Percentiles rank a stretch among this genome's conserved stretches.
These are phyloP conservation scores for Bufo bufo DNA, from an alignment of 2,113 vertebrate genomes.

Conservation along the genomic window DNA sequence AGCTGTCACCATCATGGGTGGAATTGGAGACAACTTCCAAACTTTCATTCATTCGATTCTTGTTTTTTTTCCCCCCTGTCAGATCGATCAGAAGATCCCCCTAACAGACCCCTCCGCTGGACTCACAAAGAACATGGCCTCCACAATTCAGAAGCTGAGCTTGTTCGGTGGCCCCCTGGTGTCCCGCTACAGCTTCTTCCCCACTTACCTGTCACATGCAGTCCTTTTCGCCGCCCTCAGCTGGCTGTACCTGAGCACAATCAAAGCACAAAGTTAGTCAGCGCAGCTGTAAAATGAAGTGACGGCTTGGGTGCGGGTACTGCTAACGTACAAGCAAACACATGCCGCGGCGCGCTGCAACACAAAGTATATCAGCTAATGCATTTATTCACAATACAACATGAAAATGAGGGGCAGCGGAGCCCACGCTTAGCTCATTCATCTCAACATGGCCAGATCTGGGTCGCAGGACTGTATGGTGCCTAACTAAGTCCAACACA, in stretches of 20 bases:
- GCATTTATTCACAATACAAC: too few species aligned
- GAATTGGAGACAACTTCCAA: too few species aligned
- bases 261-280: slow-evolving; percentile 67
- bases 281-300: slow-evolving; percentile 78
- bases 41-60: too few species aligned
- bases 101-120: slow-evolving; percentile 78
- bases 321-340: neutral
- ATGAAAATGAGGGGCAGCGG: too few species aligned
- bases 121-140: slow-evolving; percentile 79
- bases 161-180: slow-evolving; percentile 70
- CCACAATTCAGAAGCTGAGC: slow-evolving; percentile 76
- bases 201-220: slow-evolving; percentile 87
- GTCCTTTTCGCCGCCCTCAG: slow-evolving; percentile 92
- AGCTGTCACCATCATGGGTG: too few species aligned
- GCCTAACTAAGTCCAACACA: too few species aligned
- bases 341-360: too few species aligned
- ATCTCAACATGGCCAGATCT: too few species aligned
- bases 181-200: slow-evolving; percentile 82
- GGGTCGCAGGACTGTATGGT: too few species aligned
- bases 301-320: slow-evolving; percentile 58
- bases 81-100: slow-evolving; percentile 93
- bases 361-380: too few species aligned
- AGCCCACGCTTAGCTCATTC: too few species aligned
- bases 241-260: slow-evolving; percentile 91
- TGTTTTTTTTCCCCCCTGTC: neutral